phyloP scores from a whole-genome alignment of 2,113 vertebrate genomes.

The Anolis carolinensis region DNA sequence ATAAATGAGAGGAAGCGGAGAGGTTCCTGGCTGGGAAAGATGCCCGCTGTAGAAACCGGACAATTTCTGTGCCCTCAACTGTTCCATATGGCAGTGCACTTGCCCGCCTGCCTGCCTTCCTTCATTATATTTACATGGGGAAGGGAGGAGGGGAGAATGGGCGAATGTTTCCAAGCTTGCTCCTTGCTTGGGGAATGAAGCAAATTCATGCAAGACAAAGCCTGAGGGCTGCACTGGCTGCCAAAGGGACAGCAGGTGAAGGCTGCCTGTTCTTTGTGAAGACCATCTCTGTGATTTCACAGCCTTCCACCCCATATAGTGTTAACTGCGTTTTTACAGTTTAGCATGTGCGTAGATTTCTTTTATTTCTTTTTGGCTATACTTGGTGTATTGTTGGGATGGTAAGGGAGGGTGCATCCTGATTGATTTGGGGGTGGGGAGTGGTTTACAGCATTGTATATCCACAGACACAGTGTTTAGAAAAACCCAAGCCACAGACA shows the following conservation, averaged over 20 bases:
- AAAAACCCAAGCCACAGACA: conserved; percentile 24
- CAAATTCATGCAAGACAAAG: conserved; percentile 66
- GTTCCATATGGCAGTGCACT: conserved; percentile 20
- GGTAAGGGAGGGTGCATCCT: conserved; percentile 40
- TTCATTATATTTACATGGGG: background rate
- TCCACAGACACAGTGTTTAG: background rate
- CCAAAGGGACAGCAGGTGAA: conserved; percentile 57
- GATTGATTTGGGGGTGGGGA: conserved; percentile 32
- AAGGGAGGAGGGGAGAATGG: conserved; percentile 6
- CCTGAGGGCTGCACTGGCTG: conserved; percentile 51
- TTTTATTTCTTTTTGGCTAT: conserved; percentile 70
- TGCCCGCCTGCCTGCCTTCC: conserved; percentile 12
- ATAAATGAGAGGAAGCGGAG: conserved; percentile 58
- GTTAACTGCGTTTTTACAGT: conserved; percentile 75
- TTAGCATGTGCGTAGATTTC: conserved; percentile 78
- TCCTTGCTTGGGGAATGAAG: conserved; percentile 53
- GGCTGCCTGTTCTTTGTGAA: conserved; percentile 70
- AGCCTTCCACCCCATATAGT: conserved; percentile 71
- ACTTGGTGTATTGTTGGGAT: conserved; percentile 68
- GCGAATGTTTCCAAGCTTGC: conserved; percentile 51
- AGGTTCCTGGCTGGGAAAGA: conserved; percentile 64
- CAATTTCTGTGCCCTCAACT: conserved; percentile 66
- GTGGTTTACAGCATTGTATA: background rate
- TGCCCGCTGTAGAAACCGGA: conserved; percentile 74
- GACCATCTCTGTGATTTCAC: conserved; percentile 72